Base-by-base conservation (phyloP, 2,888 invertebrate genomes). In the Xestia sexstrigata region DNA sequence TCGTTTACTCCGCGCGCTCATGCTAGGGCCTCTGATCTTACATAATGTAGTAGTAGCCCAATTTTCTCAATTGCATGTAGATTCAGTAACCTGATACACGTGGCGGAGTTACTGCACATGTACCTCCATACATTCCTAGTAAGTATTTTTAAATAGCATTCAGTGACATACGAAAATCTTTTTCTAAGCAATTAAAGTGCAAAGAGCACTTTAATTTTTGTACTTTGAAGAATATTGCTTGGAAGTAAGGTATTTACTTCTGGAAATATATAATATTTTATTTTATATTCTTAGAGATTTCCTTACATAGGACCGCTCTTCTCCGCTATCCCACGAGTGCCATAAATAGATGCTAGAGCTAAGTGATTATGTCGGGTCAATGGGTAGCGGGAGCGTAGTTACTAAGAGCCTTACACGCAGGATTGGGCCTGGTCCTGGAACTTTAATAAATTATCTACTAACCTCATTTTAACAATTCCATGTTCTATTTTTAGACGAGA, bases 351-450 rank as follows among this genome's bases (percentile, higher is more conserved):
- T 35, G 70, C 62, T 80, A 70, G 73, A 70, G 70, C 70, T 82
- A 84, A 84, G 85, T 82, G 82, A 85, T 88, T 81, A 80, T 84
- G n/a, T 67, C 66, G 55, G 85, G 85, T 80, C 81, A 84, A 63
- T 80, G 81, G 70, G 70, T n/a, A 80, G 72, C 70, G 60, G 15
- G 67, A 75, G 86, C 52, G 66, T 62, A 74, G 65, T 76, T 42
- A 52, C 70, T 68, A 70, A 76, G 62, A 76, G 52, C 52, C 52
- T 80, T 52, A 42, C 62, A 55, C 62, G 70, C 49, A 55, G 11
- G 30, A 62, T 42, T 49, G 23, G 45, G 17, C 35, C 7, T 2
- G 47, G 8, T 30, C 23, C 8, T 67, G 26, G 42, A 66, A 65
- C 42, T 70, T 65, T 30, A 65, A 66, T 70, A 70, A 67, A 67